These are phyloP conservation scores for Vulpes vulpes DNA, from an alignment of 2,113 vertebrate genomes.

Conservation along the genomic window DNA sequence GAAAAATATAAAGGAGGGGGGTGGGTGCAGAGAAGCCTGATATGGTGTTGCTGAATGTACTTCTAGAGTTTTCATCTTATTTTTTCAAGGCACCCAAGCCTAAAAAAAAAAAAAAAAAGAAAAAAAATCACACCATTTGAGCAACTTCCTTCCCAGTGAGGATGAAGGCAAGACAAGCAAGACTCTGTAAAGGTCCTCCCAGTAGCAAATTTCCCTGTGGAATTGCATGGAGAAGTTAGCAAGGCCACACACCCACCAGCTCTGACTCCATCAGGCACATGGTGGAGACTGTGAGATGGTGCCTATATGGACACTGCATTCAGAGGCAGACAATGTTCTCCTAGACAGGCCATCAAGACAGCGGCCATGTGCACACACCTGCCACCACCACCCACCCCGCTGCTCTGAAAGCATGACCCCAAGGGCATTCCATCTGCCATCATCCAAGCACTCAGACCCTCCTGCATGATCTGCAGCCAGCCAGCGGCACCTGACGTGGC, in stretches of 20 bases:
- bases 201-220: not conserved
- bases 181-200: not conserved
- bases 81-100: not conserved
- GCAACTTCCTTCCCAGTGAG: not conserved
- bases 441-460: too few species aligned
- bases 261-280: rapidly evolving
- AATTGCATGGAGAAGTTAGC: not conserved
- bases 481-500: rapidly evolving
- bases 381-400: not conserved
- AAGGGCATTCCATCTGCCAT: rapidly evolving
- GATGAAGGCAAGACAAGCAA: not conserved
- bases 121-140: not conserved
- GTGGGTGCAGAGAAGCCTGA: not conserved
- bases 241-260: not conserved
- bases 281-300: rapidly evolving
- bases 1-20: slow-evolving; percentile 34
- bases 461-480: rapidly evolving
- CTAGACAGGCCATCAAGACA: not conserved
- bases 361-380: rapidly evolving
- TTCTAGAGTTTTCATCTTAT: not conserved
- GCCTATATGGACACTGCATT: rapidly evolving
- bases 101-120: not conserved
- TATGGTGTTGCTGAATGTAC: not conserved
- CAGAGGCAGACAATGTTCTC: rapidly evolving
- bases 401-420: not conserved